Evolutionary conservation across 2,113 vertebrate species (phyloP), one percentile per base, ranked within the genome.

Genomic region (Hemibagrus wyckioides): DNA sequence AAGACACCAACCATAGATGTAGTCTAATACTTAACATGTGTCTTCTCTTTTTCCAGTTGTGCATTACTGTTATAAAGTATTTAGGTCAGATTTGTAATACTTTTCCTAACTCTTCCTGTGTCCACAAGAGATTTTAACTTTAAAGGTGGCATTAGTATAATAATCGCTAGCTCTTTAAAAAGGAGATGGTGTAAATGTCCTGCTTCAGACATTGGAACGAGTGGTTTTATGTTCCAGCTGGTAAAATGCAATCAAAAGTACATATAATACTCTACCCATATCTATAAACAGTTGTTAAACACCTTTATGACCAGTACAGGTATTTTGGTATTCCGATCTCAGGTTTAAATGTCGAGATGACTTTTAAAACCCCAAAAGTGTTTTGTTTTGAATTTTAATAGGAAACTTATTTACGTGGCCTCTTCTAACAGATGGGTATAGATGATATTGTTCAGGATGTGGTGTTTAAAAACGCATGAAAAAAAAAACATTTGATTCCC

Each of bases 291-390:
- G 56, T 84, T 81, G 82, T 15, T 84, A 61, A 89, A 83, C 69
- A 86, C 85, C 59, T 80, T 87, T 85, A 14, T 86, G 89, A 89
- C 73, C 83, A 82, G 54, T 90, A 85, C 87, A 85, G 88, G 50
- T 67, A 71, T 90, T 73, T 91, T 92, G 88, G 88, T 93, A 88
- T 84, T 91, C 86, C 57, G 90, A 94, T 93, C 94, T 95, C 94
- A 95, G 94, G 94, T 95, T 92, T 91, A 91, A 93, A 92, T 91
- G 91, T 89, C 85, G 54, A 90, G 63, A 67, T 90, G 59, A 85
- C 13, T 93, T 91, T 94, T 94, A 91, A 92, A 90, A 88, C 80
- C 87, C 85, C 84, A 57, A 85, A 85, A 57, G 14, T n/a, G 52
- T 52, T 84, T 85, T 84, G n/a, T 56, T 73, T 41, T 85, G 0